Base-by-base conservation (phyloP, 2,113 vertebrate species). In the Apus apus region DNA sequence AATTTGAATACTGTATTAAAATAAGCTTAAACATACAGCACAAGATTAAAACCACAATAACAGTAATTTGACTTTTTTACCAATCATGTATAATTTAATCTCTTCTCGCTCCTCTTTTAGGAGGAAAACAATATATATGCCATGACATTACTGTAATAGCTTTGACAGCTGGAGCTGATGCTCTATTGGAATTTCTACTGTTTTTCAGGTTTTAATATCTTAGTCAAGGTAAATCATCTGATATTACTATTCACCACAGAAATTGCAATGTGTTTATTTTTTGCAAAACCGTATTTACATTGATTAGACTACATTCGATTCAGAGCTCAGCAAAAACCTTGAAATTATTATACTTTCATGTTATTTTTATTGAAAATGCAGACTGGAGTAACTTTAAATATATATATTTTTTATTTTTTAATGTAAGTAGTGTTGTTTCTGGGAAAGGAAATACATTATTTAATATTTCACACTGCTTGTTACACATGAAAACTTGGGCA, bases 331-430 rank as follows among this genome's bases (percentile, higher is more conserved):
- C 78, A 95, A 89, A 96, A 87, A 13, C n/a, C 54, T 79, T 94
- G 72, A 80, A 93, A 95, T 93, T 86, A 81, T 91, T 93, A 64
- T 93, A 62, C 13, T 93, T 91, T 78, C 71, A 89, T 85, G 45
- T 85, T 94, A 83, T 92, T 92, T 92, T 95, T 95, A 90, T 68
- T 95, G 88, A 74, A 95, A 95, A 79, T 85, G 56, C 64, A 94
- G 66, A 83, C 46, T 3, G 15, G 54, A 75, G 64, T 73, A 90
- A 56, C 36, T 92, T 78, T 53, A 61, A n/a, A n/a, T n/a, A n/a
- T n/a, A n/a, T n/a, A n/a, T n/a, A n/a, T n/a, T n/a, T n/a, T n/a
- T n/a, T n/a, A n/a, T 64, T 64, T 96, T 82, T 64, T n/a, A n/a
- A 60, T 89, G 43, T 68, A 79, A 75, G 38, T 79, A 62, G 46